Conservation (phyloP, 2,113 vertebrate genomes). For the Aptenodytes forsteri region DNA sequence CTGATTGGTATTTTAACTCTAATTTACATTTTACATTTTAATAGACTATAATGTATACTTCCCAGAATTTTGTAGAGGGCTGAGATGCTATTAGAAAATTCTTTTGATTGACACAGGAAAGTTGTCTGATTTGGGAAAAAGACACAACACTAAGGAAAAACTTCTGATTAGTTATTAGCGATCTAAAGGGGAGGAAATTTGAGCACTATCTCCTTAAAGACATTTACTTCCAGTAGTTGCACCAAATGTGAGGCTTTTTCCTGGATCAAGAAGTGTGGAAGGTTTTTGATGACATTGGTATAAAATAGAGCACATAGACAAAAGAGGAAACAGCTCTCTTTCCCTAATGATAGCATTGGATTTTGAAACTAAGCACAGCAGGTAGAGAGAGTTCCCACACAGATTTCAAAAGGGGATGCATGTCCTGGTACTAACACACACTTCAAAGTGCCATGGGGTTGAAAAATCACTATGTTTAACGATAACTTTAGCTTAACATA, state of each 20-base stretch:
- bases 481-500: neutral
- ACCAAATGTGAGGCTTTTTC: neutral
- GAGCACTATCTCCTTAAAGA: neutral
- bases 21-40: neutral
- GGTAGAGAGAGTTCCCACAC: neutral
- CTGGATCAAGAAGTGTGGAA: neutral
- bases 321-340: neutral
- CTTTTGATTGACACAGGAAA: neutral
- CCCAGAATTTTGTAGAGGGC: neutral
- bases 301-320: neutral
- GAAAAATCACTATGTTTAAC: neutral
- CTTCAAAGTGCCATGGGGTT: neutral
- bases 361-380: conserved; percentile 43
- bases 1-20: neutral
- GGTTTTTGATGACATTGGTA: neutral
- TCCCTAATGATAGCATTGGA: neutral
- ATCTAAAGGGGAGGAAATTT: neutral
- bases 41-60: neutral
- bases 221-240: neutral
- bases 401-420: neutral
- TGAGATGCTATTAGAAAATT: neutral
- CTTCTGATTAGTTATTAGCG: neutral
- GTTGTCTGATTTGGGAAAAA: neutral
- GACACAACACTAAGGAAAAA: neutral
- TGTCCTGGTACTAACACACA: neutral